These are phyloP conservation scores for Corvus hawaiiensis DNA, from an alignment of 2,113 vertebrate genomes.

Conservation along the genomic window DNA sequence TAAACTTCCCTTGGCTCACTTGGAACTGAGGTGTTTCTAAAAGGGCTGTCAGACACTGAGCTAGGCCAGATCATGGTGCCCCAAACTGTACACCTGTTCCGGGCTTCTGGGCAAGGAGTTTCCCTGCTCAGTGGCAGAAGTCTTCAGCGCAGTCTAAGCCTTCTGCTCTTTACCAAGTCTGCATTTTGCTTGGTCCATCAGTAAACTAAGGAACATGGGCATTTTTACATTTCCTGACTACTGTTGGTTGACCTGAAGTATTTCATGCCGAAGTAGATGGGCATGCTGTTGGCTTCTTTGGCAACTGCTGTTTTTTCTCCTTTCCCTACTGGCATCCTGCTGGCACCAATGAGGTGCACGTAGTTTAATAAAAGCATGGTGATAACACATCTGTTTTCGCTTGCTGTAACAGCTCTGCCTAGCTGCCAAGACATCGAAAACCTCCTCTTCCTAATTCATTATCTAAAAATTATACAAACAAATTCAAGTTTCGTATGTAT, in stretches of 20 bases:
- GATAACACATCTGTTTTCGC: not conserved
- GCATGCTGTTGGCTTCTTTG: not conserved
- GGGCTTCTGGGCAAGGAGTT: not conserved
- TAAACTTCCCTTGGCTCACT: not conserved
- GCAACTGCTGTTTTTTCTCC: not conserved
- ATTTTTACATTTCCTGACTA: not conserved
- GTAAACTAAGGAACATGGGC: not conserved
- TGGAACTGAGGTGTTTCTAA: not conserved
- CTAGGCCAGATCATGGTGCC: accelerated
- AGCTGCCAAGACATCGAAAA: not conserved
- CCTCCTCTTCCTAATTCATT: not conserved
- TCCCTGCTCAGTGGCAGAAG: not conserved
- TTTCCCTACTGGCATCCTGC: not conserved
- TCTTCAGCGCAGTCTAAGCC: not conserved
- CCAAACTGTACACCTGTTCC: accelerated
- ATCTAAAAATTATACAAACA: not conserved
- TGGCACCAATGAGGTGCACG: not conserved
- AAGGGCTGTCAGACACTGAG: not conserved
- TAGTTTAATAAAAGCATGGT: not conserved
- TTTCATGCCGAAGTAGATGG: not conserved
- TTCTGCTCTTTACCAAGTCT: not conserved
- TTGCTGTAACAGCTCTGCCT: not conserved
- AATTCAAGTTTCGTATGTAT: not conserved
- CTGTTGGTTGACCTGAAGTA: not conserved
- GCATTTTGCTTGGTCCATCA: not conserved